Evolutionary conservation across 2,797 vertebrate species (phyloP).

Genomic region (Octomys mimax): DNA sequence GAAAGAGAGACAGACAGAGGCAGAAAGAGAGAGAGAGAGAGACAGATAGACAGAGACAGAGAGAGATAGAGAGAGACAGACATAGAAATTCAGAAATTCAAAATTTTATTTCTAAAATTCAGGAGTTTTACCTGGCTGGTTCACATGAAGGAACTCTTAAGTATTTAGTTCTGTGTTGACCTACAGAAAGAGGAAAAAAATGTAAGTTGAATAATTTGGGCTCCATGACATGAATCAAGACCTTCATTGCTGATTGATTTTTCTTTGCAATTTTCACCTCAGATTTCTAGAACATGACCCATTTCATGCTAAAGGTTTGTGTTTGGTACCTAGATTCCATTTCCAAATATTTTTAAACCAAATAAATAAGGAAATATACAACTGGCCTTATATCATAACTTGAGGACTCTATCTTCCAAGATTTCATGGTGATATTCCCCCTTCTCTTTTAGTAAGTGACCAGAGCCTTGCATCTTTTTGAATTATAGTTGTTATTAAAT

Average conservation of each 20-base stretch:
- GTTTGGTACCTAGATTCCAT: conserved; percentile 4
- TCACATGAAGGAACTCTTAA: background rate
- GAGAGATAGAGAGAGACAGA: background rate
- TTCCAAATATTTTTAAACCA: conserved; percentile 4
- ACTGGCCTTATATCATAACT: conserved; percentile 53
- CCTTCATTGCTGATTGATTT: background rate
- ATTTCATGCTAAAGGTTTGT: background rate
- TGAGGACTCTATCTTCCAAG: conserved; percentile 60
- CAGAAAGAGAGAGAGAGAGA: background rate
- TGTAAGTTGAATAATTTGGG: background rate
- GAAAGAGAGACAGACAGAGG: background rate
- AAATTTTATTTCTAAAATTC: no score
- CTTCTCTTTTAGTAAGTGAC: background rate
- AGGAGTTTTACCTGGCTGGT: background rate
- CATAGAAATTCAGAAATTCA: background rate
- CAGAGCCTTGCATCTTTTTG: conserved; percentile 73
- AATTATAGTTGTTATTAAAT: conserved; percentile 85
- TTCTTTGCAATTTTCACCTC: conserved; percentile 9
- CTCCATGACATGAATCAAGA: conserved; percentile 12
- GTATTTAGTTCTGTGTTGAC: background rate
- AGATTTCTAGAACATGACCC: background rate
- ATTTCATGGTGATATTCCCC: background rate
- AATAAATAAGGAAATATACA: background rate
- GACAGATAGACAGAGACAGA: no score
- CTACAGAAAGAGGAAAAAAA: background rate